Base-by-base conservation (phyloP, 1,140 invertebrate genomes). In the Neuroterus valhalla region DNA sequence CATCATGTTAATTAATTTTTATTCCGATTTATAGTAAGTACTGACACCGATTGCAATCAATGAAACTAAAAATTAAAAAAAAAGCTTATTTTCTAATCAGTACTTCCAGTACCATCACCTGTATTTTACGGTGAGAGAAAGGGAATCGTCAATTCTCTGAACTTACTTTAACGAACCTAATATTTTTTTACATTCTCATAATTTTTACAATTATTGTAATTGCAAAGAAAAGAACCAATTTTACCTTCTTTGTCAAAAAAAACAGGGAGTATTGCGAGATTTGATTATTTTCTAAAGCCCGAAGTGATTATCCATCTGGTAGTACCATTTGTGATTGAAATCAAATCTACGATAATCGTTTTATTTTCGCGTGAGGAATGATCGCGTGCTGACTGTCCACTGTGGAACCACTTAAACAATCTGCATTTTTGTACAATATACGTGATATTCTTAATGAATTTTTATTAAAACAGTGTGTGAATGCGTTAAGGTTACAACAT, bases 371-470 rank as follows among this genome's bases (percentile, higher is more conserved):
- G 55, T 62, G 55, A 10, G 6, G 31, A 38, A 31, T 62, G n/a
- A 31, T 62, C 55, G 55, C 52, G 52, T 23, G 21, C 23, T 62
- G 55, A 62, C 55, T 62, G 55, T 62, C 55, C 55, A 31, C 55
- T 62, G 55, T 62, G 55, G 55, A 62, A 62, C 55, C 55, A 62
- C 55, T 62, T 31, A 62, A 62, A 62, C 55, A 62, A 62, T 62
- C 55, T 62, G 55, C 55, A 38, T 62, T 62, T 62, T 62, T 62
- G 23, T 62, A 31, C 31, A 31, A 62, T 31, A 26, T 62, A 31
- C 14, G 55, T 62, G 55, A 62, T 62, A 62, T 62, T 62, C 52
- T 26, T 62, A 26, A 62, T 62, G 55, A 23, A 26, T 31, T 62
- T 62, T 14, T 62, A 62, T 62, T 62, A 31, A 62, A 62, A 62